Evolutionary conservation across 2,888 invertebrate species (phyloP).

Genomic region (Platycheirus rosarum): DNA sequence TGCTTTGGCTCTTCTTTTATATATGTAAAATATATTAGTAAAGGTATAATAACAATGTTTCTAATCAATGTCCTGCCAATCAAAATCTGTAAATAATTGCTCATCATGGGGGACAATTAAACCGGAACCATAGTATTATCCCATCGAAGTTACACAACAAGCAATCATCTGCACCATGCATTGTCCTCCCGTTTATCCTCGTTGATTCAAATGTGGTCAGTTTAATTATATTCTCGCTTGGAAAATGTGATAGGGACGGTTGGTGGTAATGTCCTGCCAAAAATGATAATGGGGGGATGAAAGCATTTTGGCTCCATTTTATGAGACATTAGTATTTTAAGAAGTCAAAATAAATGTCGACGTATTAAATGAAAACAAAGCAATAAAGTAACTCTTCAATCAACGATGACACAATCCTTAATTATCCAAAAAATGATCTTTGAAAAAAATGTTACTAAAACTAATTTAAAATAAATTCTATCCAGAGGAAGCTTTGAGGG

Average conservation of each 20-base stretch:
- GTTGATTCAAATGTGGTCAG: conserved; percentile 41
- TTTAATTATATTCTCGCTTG: conserved; percentile 40
- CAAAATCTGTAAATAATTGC: conserved; percentile 65
- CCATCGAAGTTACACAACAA: conserved; percentile 37
- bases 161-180: conserved; percentile 36
- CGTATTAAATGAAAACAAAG: too few relatives aligned
- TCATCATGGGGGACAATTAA: conserved; percentile 14
- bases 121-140: conserved; percentile 23
- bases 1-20: not conserved
- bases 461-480: too few relatives aligned
- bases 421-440: too few relatives aligned
- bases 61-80: conserved; percentile 47
- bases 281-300: too few relatives aligned
- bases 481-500: too few relatives aligned
- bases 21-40: not conserved
- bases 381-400: too few relatives aligned
- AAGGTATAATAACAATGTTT: conserved; percentile 4
- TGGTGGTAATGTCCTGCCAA: not conserved
- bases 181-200: conserved; percentile 12
- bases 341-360: too few relatives aligned
- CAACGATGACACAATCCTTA: too few relatives aligned
- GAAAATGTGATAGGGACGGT: conserved; percentile 41
- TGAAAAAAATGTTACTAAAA: too few relatives aligned
- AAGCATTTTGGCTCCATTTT: too few relatives aligned
- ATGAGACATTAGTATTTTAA: too few relatives aligned